Percentiles rank a stretch among this genome's conserved stretches.
phyloP scores from a whole-genome alignment of 2,113 vertebrate species.

The Syrrhaptes paradoxus region DNA sequence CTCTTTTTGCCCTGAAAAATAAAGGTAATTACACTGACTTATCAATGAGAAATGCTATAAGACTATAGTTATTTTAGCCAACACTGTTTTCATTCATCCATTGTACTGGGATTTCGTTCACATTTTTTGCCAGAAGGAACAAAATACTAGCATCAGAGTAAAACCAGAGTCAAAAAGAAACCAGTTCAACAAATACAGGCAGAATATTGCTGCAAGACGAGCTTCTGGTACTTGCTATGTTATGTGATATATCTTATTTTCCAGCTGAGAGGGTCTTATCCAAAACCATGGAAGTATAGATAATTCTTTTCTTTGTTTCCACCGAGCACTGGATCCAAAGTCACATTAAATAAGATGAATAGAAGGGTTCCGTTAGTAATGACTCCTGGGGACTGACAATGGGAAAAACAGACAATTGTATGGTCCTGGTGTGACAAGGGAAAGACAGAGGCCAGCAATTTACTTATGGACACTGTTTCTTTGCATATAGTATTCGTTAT shows the following conservation, averaged over 20 bases:
- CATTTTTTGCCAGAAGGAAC: constrained; percentile 1
- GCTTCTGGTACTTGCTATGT: constrained; percentile 1
- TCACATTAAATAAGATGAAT: constrained; percentile 34
- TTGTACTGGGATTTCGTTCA: not conserved
- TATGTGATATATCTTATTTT: constrained; percentile 42
- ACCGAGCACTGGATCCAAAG: not conserved
- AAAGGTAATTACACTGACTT: not conserved
- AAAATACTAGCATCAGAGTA: not conserved
- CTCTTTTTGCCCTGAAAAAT: not conserved
- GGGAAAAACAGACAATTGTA: not conserved
- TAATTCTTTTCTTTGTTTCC: constrained; percentile 48
- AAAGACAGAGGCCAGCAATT: not conserved
- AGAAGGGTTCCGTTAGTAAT: not conserved
- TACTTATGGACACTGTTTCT: not conserved
- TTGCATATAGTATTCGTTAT: not conserved
- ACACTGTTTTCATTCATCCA: not conserved
- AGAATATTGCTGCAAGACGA: constrained; percentile 25
- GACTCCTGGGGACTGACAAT: not conserved
- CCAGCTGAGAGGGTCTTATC: constrained; percentile 38
- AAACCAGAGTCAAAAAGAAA: constrained; percentile 5
- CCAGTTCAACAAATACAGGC: not conserved
- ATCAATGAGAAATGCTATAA: not conserved
- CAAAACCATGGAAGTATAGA: constrained; percentile 4
- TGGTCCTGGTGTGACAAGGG: not conserved
- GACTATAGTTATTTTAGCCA: not conserved